Base-by-base conservation (phyloP, 2,888 invertebrate genomes). In the Sicus ferrugineus region DNA sequence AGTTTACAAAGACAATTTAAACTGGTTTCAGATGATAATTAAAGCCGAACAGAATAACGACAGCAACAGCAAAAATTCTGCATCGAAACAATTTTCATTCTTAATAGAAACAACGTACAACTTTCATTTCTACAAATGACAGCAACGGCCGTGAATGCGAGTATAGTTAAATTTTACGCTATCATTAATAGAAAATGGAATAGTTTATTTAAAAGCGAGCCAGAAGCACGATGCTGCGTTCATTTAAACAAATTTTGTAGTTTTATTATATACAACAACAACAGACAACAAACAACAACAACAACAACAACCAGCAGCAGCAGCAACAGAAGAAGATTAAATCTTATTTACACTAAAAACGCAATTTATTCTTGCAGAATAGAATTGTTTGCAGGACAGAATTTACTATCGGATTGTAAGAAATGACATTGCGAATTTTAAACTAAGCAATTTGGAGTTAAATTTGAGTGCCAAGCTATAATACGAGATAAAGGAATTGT, bases 401-500 rank as follows among this genome's bases (percentile, higher is more conserved):
- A 9, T 11, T 11, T 14, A 3, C n/a, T 5, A 9, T 19, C 46
- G 46, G 19, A 46, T 9, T 11, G 9, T 3, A 46, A 46, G 19
- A 14, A 19, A 46, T n/a, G 19, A 9, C 3, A 5, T 14, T 46
- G 3, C 70, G 69, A 50, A 69, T 64, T 68, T 61, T 67, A 62
- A 71, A 73, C 54, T 34, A 48, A 74, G 68, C 74, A 68, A 78
- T 75, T 76, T 72, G 72, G 69, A 71, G 69, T 30, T 50, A 73
- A 71, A 75, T 83, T 82, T 83, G 80, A 83, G 83, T 83, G 83
- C 83, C 83, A 83, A 83, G 83, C 83, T 83, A 82, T 79, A 72
- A 71, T 14, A 28, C 7, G 11, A 54, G 23, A 70, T 54, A 56
- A 69, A 63, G 62, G 19, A n/a, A 54, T 59, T 30, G 28, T 67